Base-by-base conservation (phyloP, 2,888 invertebrate species). In the Leucoptera coffeella region DNA sequence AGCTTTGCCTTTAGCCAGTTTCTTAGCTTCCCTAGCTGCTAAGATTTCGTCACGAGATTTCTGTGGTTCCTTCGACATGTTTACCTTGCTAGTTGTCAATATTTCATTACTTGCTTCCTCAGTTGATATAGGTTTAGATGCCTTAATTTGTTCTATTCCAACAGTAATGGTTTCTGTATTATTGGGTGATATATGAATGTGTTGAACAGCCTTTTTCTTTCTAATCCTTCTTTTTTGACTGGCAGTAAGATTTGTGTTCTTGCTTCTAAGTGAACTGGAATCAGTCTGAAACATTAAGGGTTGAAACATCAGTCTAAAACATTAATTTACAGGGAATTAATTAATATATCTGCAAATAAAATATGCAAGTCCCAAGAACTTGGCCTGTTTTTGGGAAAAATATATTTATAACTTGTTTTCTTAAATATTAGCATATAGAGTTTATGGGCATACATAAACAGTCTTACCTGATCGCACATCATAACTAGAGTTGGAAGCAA, bases 21-120 rank as follows among this genome's bases (percentile, higher is more conserved):
- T 67, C 30, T 67, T 69, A n/a, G 57, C 58, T 43, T 64, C 56
- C 35, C 67, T 54, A 5, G 60, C 58, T 29, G 61, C 64, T 35
- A 49, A 30, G 2, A 67, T 42, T 23, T 60, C 55, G 12, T 61
- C 56, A 36, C 50, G 53, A 15, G 55, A 39, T 36, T 51, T 52
- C 15, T 14, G 17, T 12, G 35, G 31, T 14, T 51, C 53, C 35
- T 43, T 51, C 7, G 51, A 54, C 52, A 57, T 57, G 22, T 10
- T 22, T 26, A 11, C 21, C 5, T 31, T n/a, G n/a, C n/a, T n/a
- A n/a, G n/a, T 3, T 4, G 8, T n/a, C 2, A 3, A 19, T 19
- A 3, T n/a, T 8, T 3, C 8, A n/a, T 19, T 19, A n/a, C 19
- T 19, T 19, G 19, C 8, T 19, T 19, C 9, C 19, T 19, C 19